A percentile compares a stretch with the other conserved stretches of the same genome.
Evolutionary conservation across 2,113 vertebrate genomes (phyloP).

Genomic region (Mustela lutreola): DNA sequence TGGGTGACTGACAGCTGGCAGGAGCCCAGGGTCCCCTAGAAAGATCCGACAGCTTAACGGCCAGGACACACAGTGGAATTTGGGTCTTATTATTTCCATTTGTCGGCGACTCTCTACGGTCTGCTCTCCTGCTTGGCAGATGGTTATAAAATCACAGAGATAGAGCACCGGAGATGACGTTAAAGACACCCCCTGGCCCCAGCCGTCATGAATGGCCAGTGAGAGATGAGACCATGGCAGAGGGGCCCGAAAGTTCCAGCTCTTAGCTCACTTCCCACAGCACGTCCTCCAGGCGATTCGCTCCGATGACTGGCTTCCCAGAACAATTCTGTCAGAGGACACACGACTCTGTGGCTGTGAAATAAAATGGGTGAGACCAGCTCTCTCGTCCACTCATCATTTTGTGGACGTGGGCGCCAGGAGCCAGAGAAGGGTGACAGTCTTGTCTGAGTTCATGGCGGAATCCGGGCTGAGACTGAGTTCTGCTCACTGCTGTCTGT

Average conservation of each 20-base stretch:
- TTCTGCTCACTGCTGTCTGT: background rate
- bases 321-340: background rate
- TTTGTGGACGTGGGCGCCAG: background rate
- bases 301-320: background rate
- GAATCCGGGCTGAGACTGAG: background rate
- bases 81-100: background rate
- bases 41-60: background rate
- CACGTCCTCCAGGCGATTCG: background rate
- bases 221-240: accelerated
- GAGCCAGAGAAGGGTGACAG: background rate
- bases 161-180: background rate
- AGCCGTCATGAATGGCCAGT: accelerated
- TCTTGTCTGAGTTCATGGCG: background rate
- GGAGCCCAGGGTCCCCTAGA: background rate
- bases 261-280: too few species aligned
- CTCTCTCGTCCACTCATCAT: background rate
- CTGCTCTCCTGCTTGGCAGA: background rate
- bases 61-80: background rate
- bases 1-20: conserved; percentile 25
- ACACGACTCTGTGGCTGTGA: background rate
- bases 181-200: background rate
- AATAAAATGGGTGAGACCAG: background rate
- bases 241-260: background rate
- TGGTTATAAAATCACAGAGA: conserved; percentile 50
- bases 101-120: background rate